Evolutionary conservation across 2,113 vertebrate species (phyloP), one percentile per base, ranked within the genome.

Genomic region (Poeciliopsis prolifica): DNA sequence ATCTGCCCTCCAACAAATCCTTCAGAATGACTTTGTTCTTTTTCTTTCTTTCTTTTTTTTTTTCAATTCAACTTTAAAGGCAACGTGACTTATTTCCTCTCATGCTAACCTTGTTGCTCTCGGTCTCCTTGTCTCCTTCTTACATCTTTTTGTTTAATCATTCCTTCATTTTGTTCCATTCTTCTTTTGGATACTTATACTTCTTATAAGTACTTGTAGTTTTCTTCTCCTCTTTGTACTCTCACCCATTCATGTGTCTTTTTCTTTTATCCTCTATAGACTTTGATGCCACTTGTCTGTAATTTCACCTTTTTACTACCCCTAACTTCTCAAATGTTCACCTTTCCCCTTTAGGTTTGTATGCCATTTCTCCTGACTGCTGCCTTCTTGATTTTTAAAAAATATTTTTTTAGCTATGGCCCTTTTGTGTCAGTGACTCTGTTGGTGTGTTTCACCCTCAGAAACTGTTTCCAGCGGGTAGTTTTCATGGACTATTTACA

Each of bases 281-380:
- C 83, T 88, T 86, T 86, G 83, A 86, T 86, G 29, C 37, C 54
- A 35, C 63, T 61, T 66, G 73, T 73, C 81, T 84, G 77, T 60
- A 61, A 54, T 82, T 78, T 78, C 79, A 70, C 67, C 77, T 72
- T 78, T 72, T 24, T 71, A 63, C 29, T 58, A 26, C 48, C 65
- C 14, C 6, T 44, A 3, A 19, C 65, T 17, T 10, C 37, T 44
- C 44, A 44, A 42, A 44, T 42, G 42, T 42, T 28, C 74, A 62
- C 70, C 83, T 64, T 61, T 13, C 37, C 54, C 29, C 1, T 68
- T 77, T 58, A 7, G 22, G 29, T 66, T 68, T 17, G 67, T 42
- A 44, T 65, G 80, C 68, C 62, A 11, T 33, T 30, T 26, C 61
- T 69, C 33, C 22, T 35, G 63, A 33, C 68, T 73, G 29, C 66